Conservation (phyloP, 2,797 vertebrate species). For the Dryobates pubescens region DNA sequence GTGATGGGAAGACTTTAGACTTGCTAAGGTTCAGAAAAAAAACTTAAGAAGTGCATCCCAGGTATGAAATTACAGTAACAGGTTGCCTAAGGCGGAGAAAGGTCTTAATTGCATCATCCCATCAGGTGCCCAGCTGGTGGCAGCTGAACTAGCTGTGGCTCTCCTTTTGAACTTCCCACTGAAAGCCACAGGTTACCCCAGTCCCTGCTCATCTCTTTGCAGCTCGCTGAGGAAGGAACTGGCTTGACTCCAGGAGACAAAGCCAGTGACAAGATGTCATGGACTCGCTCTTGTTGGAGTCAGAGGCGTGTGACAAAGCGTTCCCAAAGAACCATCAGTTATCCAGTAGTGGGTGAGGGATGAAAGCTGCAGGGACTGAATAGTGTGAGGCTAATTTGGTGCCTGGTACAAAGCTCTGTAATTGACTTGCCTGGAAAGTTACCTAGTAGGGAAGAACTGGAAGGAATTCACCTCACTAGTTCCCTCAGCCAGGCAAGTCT, state of each 20-base stretch:
- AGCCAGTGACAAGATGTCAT: fast-evolving
- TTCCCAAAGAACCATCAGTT: background rate
- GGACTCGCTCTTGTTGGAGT: background rate
- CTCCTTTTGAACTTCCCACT: background rate
- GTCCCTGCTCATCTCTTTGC: background rate
- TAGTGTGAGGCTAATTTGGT: background rate
- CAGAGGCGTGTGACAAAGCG: background rate
- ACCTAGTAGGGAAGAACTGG: background rate
- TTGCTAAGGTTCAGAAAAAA: conserved; percentile 26
- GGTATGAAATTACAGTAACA: conserved; percentile 37
- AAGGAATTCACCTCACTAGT: background rate
- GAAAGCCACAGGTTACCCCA: background rate
- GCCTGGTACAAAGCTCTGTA: background rate
- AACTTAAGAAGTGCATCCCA: background rate
- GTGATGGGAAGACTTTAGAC: conserved; percentile 43
- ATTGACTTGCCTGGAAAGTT: background rate
- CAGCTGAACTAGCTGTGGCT: background rate
- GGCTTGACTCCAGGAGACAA: background rate
- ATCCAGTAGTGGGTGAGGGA: fast-evolving
- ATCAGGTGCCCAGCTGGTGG: background rate
- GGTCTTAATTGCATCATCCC: background rate
- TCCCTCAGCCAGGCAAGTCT: fast-evolving
- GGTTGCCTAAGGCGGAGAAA: conserved; percentile 46
- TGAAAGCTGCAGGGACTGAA: background rate
- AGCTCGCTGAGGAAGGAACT: background rate